Base-by-base conservation (phyloP, 1,140 invertebrate species). In the Pomacea maculata region DNA sequence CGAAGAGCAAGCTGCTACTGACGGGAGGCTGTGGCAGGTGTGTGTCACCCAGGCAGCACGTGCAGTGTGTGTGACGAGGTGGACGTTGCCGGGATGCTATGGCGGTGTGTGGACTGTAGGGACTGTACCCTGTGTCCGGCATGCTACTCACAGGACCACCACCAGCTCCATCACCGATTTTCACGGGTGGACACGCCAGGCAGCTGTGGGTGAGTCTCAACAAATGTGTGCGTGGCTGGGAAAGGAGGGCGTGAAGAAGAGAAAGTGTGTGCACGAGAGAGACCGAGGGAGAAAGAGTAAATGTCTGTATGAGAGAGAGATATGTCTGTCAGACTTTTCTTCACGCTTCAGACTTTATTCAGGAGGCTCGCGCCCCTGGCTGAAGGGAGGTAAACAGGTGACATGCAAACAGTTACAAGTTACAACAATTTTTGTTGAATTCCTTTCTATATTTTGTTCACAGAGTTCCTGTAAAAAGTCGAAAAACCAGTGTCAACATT, bases 381-480 rank as follows among this genome's bases (percentile, higher is more conserved):
- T 45, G 34, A 45, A 45, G 34, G 34, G 34, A 45, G 34, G 34
- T 45, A 45, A 45, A 45, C 34, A 45, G 3, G 34, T 45, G 3
- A 45, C 34, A 45, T 45, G 34, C 5, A 45, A 2, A 45, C 34
- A 45, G 34, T 45, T 45, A 19, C 17, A 4, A 4, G 34, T 45
- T 45, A 45, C 34, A 45, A 4, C 1, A n/a, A 45, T 45, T 5
- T 45, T 45, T 2, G 3, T 45, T 45, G 5, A 45, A 45, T 65
- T 17, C 17, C 21, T 0, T 34, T 12, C 4, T 61, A 1, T 34
- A n/a, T 79, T 79, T 25, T 68, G 7, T 15, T 79, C 70, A 25
- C 65, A 80, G 79, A n/a, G 17, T 45, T 11, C 15, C 34, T 6
- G 55, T 80, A 25, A 45, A 19, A 9, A 75, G 75, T 64, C 54